Base-by-base conservation (phyloP, 2,888 invertebrate species). In the Troides helena region DNA sequence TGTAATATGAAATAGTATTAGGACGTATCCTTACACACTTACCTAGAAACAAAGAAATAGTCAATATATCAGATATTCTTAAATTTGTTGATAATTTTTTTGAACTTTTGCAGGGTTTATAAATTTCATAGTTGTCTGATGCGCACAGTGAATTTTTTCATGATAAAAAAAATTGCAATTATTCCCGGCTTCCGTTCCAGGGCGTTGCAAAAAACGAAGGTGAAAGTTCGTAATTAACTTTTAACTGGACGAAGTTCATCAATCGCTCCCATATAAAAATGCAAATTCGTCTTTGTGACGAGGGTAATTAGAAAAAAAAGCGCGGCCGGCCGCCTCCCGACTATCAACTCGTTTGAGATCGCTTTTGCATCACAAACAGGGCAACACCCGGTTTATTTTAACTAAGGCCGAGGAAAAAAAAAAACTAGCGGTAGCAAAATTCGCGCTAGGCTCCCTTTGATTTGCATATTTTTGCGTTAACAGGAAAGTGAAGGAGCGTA, bases 351-450 rank as follows among this genome's bases (percentile, higher is more conserved):
- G 74, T 74, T 74, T 74, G 78, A 73, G 75, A 76, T 75, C 79
- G 75, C 80, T 87, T 91, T 91, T 90, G 87, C 90, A 90, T 90
- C 82, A 87, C 90, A 91, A 90, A 91, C 80, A 80, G 81, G 80
- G 73, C 76, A 75, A 75, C 76, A 75, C 74, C 82, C 81, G 83
- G 84, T 85, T 85, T 82, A 79, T 83, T 84, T 84, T 77, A 81
- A 85, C 82, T 83, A 81, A 78, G 81, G 79, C 77, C 77, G 72
- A 57, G 75, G 76, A 77, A 75, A 39, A 30, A 30, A 53, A 53
- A 53, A 17, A 76, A 74, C 71, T 76, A 76, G 74, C 74, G 74
- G 58, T 46, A 70, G 73, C 70, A 72, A 73, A 72, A 75, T 82
- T 81, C 72, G 72, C 76, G 76, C 74, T 73, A 76, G 77, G 74